Conservation (phyloP, 2,888 invertebrate genomes). For the Agelastica alni region DNA sequence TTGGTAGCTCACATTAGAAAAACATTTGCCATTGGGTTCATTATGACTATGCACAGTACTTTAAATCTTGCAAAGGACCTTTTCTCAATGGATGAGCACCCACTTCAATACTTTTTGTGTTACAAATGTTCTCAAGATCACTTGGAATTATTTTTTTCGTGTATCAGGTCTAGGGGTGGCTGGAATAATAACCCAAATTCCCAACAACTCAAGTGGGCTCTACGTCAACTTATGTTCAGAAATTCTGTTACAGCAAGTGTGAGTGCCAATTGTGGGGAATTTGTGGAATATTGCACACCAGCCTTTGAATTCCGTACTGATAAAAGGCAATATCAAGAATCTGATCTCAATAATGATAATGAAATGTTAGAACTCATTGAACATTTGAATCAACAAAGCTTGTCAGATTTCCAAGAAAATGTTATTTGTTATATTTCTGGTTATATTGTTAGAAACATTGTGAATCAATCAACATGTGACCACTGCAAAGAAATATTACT, state of each 20-base stretch:
- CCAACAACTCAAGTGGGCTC: constrained; percentile 35
- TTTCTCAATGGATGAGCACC: constrained; percentile 14
- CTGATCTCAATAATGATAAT: neutral
- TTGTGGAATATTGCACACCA: constrained; percentile 24
- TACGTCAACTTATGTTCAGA: constrained; percentile 35
- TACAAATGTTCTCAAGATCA: constrained; percentile 36
- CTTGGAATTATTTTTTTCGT: constrained; percentile 37
- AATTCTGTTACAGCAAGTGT: constrained; percentile 35
- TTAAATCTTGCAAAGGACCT: constrained; percentile 24
- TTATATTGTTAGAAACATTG: constrained; percentile 21
- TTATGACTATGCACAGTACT: constrained; percentile 28
- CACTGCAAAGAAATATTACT: too few relatives aligned
- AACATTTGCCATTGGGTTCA: constrained; percentile 37
- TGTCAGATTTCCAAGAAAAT: constrained; percentile 21
- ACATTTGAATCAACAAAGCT: neutral
- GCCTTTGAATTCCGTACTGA: constrained; percentile 30
- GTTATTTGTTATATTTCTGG: constrained; percentile 26
- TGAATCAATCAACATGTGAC: too few relatives aligned
- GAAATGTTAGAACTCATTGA: too few relatives aligned
- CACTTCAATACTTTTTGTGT: neutral
- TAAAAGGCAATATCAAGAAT: neutral
- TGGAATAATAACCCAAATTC: constrained; percentile 40
- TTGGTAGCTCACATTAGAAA: constrained; percentile 26
- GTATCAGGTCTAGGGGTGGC: constrained; percentile 35
- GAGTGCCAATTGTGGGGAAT: constrained; percentile 31